phyloP scores from a whole-genome alignment of 1,140 invertebrate species.

The Drosophila mayri region DNA sequence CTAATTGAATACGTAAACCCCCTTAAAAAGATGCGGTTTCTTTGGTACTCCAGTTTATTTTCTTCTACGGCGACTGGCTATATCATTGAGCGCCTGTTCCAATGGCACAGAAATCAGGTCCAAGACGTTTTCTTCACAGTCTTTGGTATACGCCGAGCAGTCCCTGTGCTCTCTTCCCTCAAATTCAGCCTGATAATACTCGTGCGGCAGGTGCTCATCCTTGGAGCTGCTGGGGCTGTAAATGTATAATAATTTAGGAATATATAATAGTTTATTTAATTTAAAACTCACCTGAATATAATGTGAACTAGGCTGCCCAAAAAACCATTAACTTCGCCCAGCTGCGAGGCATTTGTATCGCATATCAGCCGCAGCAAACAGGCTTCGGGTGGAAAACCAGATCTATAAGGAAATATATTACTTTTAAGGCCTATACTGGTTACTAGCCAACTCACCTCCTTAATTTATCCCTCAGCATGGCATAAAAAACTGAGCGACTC shows the following conservation, averaged over 20 bases:
- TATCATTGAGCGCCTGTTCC: constrained; percentile 54
- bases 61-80: constrained; percentile 36
- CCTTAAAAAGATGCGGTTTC: constrained; percentile 17
- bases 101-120: constrained; percentile 73
- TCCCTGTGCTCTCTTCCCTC: constrained; percentile 69
- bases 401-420: constrained; percentile 22
- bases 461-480: constrained; percentile 69
- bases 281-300: constrained; percentile 58
- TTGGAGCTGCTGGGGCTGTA: constrained; percentile 86
- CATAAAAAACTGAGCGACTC: constrained; percentile 65
- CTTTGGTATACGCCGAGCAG: constrained; percentile 74
- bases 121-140: constrained; percentile 73
- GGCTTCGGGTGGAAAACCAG: constrained; percentile 58
- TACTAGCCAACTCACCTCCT: constrained; percentile 42
- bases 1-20: constrained; percentile 43
- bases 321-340: constrained; percentile 73
- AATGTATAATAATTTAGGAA: rapidly evolving
- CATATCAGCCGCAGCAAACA: constrained; percentile 77
- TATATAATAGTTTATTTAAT: rapidly evolving
- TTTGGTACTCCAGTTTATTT: constrained; percentile 62
- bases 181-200: constrained; percentile 87
- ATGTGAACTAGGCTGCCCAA: constrained; percentile 74
- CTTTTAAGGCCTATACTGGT: rapidly evolving
- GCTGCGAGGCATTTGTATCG: constrained; percentile 71
- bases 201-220: constrained; percentile 86